Evolutionary conservation across 64 coral and sea anemone species (phyloP).

Genomic region (Catalaphyllia jardinei): DNA sequence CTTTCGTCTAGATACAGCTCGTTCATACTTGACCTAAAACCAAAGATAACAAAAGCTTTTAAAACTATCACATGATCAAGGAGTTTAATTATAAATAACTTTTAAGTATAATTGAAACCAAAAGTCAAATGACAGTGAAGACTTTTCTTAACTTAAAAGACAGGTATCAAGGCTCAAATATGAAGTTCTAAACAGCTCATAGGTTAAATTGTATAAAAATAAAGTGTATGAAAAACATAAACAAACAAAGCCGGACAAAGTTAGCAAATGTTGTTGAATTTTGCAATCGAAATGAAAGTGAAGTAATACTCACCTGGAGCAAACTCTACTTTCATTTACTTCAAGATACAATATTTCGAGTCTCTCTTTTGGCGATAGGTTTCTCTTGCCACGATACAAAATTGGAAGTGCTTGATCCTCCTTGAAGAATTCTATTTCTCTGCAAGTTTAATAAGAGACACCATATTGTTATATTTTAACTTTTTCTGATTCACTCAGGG

Average conservation of each 20-base stretch:
- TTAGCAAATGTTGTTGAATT: too few relatives aligned
- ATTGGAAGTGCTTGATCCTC: slow-evolving; percentile 25
- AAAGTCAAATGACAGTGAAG: too few relatives aligned
- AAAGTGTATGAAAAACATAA: too few relatives aligned
- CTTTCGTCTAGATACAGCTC: slow-evolving; percentile 17
- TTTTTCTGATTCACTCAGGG: slow-evolving; percentile 11
- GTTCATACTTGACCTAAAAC: slow-evolving; percentile 24
- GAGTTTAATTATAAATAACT: slow-evolving; percentile 24
- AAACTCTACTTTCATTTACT: slow-evolving; percentile 24
- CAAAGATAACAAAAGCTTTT: slow-evolving; percentile 19
- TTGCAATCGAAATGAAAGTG: too few relatives aligned
- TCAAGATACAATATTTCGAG: slow-evolving; percentile 24
- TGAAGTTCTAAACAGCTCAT: too few relatives aligned
- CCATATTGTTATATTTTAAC: slow-evolving; percentile 23
- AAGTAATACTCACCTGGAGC: background rate
- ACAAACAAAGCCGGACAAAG: too few relatives aligned
- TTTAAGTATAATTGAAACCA: background rate
- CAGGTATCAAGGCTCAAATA: too few relatives aligned
- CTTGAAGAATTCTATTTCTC: slow-evolving; percentile 25
- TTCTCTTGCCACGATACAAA: slow-evolving; percentile 21
- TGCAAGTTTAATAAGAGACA: slow-evolving; percentile 28
- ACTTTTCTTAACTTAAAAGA: too few relatives aligned
- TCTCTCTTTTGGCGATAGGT: slow-evolving; percentile 12
- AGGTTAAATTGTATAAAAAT: too few relatives aligned
- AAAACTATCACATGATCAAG: slow-evolving; percentile 1